Evolutionary conservation across 2,888 invertebrate genomes (phyloP).

Genomic region (Drosophila rubida): DNA sequence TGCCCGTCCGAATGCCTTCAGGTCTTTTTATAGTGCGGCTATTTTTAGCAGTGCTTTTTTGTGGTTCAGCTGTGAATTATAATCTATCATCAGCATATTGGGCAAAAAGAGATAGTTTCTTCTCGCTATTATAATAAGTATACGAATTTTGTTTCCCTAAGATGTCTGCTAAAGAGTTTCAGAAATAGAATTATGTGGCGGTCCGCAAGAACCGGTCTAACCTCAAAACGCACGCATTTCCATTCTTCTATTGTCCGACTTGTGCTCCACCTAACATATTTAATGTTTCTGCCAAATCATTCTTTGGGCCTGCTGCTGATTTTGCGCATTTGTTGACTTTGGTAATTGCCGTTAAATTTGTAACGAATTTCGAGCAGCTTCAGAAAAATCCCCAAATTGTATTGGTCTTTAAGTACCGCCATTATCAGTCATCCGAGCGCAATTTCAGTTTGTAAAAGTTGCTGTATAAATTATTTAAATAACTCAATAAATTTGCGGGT

Average conservation of each 20-base stretch:
- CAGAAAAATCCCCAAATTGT: neutral
- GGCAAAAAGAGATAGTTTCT: neutral
- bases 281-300: slow-evolving; percentile 56
- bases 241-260: neutral
- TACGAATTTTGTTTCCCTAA: neutral
- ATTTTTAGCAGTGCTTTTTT: slow-evolving; percentile 35
- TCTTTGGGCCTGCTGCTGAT: slow-evolving; percentile 16
- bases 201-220: slow-evolving; percentile 1
- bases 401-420: neutral
- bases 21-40: slow-evolving; percentile 18
- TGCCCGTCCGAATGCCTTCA: slow-evolving; percentile 24
- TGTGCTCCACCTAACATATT: slow-evolving; percentile 24
- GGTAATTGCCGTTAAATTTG: slow-evolving; percentile 68
- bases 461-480: no score
- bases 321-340: slow-evolving; percentile 43
- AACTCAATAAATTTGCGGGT: neutral
- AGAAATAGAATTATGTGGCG: neutral
- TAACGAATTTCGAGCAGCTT: slow-evolving; percentile 31
- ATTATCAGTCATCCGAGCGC: neutral
- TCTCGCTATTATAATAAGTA: slow-evolving; percentile 6
- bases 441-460: neutral
- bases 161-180: neutral
- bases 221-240: slow-evolving; percentile 22
- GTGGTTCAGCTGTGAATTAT: slow-evolving; percentile 26
- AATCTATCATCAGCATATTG: slow-evolving; percentile 7